These are phyloP conservation scores for Dermolepida albohirtum DNA, from an alignment of 2,888 invertebrate genomes.

Conservation along the genomic window DNA sequence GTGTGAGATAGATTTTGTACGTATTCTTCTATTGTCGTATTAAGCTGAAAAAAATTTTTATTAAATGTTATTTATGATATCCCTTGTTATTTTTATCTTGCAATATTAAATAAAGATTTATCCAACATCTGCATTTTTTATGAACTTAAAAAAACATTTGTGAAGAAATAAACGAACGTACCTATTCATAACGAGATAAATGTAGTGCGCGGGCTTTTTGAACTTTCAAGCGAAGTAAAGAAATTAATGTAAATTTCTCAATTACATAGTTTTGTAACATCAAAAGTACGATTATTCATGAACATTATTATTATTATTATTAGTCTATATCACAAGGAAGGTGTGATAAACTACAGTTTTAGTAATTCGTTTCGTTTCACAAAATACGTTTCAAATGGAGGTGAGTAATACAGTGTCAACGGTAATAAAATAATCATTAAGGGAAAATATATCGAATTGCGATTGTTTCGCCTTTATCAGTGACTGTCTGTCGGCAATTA, in stretches of 20 bases:
- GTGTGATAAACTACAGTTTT: conserved; percentile 51
- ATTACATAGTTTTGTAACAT: conserved; percentile 40
- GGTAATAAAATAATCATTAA: not conserved
- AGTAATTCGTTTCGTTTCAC: conserved; percentile 54
- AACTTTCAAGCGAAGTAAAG: conserved; percentile 4
- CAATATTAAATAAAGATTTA: too few relatives aligned
- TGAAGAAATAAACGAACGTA: too few relatives aligned
- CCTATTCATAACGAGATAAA: too few relatives aligned
- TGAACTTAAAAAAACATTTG: too few relatives aligned
- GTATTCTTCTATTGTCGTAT: too few relatives aligned
- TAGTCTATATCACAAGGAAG: conserved; percentile 51
- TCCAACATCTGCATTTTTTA: too few relatives aligned
- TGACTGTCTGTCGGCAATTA: too few relatives aligned
- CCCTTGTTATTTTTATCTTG: too few relatives aligned
- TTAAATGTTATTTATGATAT: too few relatives aligned
- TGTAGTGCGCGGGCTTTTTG: not conserved
- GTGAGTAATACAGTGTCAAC: conserved; percentile 23
- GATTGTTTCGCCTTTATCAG: conserved; percentile 2
- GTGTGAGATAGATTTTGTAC: too few relatives aligned
- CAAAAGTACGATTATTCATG: conserved; percentile 44
- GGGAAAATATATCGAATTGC: not conserved
- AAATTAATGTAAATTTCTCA: not conserved
- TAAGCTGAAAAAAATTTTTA: too few relatives aligned
- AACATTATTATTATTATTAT: conserved; percentile 27
- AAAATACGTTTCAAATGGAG: conserved; percentile 43